Evolutionary conservation across 2,797 vertebrate genomes (phyloP), one percentile per base, ranked within the genome.

Genomic region (Pogonophryne albipinna): DNA sequence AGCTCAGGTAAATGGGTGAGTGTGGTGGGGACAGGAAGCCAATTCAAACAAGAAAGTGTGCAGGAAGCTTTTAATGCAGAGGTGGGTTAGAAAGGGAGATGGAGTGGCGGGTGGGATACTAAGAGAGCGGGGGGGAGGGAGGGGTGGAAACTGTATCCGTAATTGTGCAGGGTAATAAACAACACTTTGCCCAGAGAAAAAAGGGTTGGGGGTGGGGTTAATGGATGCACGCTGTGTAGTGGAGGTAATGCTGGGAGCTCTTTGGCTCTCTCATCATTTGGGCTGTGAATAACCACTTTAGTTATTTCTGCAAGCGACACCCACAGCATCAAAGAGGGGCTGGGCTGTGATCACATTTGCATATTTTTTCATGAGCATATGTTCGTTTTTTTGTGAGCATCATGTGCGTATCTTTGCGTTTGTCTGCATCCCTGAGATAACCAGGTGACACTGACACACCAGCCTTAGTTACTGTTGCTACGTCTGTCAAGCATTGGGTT

Each of bases 81-180:
- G 60, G 58, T 64, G 77, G 73, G 66, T 27, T 17, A 14, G 57
- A 52, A 13, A 11, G 4, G 46, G 15, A 44, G 67, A 66, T 23
- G 57, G 75, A 68, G 47, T 14, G 10, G 41, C 19, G 75, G 44
- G 66, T 38, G 55, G 57, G 56, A 46, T 15, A 27, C 19, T 13
- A 50, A 19, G 16, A 19, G 17, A 44, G 34, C 34, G 23, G 23
- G 23, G 23, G 23, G 23, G 73, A 66, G 47, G 71, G 20, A 2
- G 20, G 20, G 20, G 20, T 71, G 69, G 47, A 66, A 69, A 71
- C 61, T 51, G 65, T 63, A 34, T 72, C 71, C 66, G 73, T 85
- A 78, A 86, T 80, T 84, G 83, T 79, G 57, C 38, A 1, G 4
- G 60, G 57, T 70, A 56, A 49, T 82, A 77, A 86, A 86, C 78